These are phyloP conservation scores for Alentia gelatinosa DNA, from an alignment of 2,888 invertebrate genomes.

Conservation along the genomic window DNA sequence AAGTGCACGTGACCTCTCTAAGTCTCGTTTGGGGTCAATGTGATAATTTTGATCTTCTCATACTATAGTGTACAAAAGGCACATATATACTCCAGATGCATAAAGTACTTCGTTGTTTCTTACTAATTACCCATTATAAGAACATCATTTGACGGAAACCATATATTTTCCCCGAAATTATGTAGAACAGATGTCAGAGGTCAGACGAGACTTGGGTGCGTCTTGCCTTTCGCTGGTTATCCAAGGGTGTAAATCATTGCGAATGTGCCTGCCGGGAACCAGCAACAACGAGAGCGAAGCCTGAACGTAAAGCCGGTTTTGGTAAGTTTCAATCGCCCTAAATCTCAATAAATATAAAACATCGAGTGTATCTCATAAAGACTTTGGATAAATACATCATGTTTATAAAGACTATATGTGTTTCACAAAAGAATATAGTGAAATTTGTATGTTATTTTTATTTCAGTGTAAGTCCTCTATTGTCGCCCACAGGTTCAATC, in stretches of 20 bases:
- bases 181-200: not conserved
- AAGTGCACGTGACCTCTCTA: conserved; percentile 50
- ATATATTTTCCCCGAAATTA: not conserved
- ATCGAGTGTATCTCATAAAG: not conserved
- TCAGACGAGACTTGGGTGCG: conserved; percentile 40
- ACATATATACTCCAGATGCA: too few species aligned
- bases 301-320: not conserved
- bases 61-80: not conserved
- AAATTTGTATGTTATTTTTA: too few species aligned
- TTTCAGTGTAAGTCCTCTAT: too few species aligned
- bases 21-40: conserved; percentile 54
- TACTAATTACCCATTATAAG: too few species aligned
- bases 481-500: too few species aligned
- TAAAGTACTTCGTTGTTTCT: too few species aligned
- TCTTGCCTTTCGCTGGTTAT: not conserved
- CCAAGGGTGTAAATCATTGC: not conserved
- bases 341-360: not conserved
- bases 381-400: too few species aligned
- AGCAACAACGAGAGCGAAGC: not conserved
- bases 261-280: not conserved
- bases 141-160: not conserved
- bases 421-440: too few species aligned
- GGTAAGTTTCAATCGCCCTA: not conserved
- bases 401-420: too few species aligned
- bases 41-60: not conserved